Percentiles rank a stretch among this genome's conserved stretches.
Conservation (phyloP, 2,888 invertebrate genomes). For the Aquatica leii region DNA sequence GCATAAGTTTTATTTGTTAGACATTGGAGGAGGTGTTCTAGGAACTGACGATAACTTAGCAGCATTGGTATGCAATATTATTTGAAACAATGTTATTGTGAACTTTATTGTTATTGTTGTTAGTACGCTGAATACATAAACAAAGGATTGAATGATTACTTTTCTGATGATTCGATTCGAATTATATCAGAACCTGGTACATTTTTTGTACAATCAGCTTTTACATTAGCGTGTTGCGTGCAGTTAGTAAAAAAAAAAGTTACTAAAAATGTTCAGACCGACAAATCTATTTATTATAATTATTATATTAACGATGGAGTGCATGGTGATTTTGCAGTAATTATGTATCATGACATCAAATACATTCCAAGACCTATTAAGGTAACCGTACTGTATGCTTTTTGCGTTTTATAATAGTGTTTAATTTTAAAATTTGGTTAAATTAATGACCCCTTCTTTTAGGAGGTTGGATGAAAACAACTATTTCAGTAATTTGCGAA, state of each 20-base stretch:
- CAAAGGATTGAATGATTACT: conserved; percentile 79
- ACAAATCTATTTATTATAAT: conserved; percentile 70
- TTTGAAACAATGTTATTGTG: no score
- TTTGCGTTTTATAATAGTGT: no score
- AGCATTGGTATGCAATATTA: not conserved
- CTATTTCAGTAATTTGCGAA: no score
- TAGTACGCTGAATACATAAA: conserved; percentile 82
- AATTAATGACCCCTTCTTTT: no score
- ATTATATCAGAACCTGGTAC: conserved; percentile 97
- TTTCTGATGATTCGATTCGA: conserved; percentile 80
- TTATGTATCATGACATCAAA: conserved; percentile 53
- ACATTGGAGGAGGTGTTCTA: conserved; percentile 92
- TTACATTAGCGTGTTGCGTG: conserved; percentile 87
- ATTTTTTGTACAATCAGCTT: conserved; percentile 95
- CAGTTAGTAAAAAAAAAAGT: conserved; percentile 73
- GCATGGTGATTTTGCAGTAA: conserved; percentile 97
- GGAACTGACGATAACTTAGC: conserved; percentile 52
- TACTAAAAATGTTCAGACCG: conserved; percentile 43
- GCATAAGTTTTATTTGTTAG: conserved; percentile 79
- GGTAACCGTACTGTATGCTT: not conserved
- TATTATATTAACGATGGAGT: conserved; percentile 99
- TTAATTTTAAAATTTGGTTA: no score
- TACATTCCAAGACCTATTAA: not conserved
- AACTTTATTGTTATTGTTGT: conserved; percentile 55
- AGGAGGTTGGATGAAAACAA: no score